Evolutionary conservation across 2,888 invertebrate genomes (phyloP), one percentile per base, ranked within the genome.

Genomic region (Drosophila prostipennis): DNA sequence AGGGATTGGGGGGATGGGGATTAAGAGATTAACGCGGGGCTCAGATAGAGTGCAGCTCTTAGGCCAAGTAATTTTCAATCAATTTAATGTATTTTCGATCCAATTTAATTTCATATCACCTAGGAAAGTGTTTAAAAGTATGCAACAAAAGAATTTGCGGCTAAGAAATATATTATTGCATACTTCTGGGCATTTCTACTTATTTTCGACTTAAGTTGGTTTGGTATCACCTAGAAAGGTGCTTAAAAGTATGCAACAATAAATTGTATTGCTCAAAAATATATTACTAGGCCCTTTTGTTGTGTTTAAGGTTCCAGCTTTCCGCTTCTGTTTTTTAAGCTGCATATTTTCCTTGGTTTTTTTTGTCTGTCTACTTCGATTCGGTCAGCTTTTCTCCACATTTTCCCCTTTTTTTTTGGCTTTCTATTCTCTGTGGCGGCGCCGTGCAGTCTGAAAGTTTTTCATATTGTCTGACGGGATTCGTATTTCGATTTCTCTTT

Each of bases 381-480:
- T 39, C 32, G 59, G 59, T 46, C 26, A 16, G 10, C n/a, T 36
- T 37, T 49, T 39, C 26, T 45, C 3, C 13, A 11, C 10, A 8
- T 29, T 32, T 29, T 10, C 3, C 26, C 14, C 29, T 7, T 7
- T 7, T 32, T 32, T 23, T 32, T 40, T n/a, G 36, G 14, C 34
- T 67, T 36, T 42, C 39, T 39, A 13, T 60, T 29, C 26, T 29
- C 54, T 69, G 16, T 48, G 48, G 16, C 16, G 79, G 78, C 79
- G 79, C 67, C 87, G 79, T 64, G 76, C 78, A 58, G 87, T 87
- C 87, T 81, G 72, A 84, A 76, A 72, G 71, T 80, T 80, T 80
- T 76, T 69, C 61, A 61, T 71, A 59, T 71, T 77, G 67, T 80
- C 65, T 45, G 77, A 68, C 70, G 55, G 57, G 55, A 42, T 49